phyloP scores from a whole-genome alignment of 2,797 vertebrate species.

The Podarcis siculus region DNA sequence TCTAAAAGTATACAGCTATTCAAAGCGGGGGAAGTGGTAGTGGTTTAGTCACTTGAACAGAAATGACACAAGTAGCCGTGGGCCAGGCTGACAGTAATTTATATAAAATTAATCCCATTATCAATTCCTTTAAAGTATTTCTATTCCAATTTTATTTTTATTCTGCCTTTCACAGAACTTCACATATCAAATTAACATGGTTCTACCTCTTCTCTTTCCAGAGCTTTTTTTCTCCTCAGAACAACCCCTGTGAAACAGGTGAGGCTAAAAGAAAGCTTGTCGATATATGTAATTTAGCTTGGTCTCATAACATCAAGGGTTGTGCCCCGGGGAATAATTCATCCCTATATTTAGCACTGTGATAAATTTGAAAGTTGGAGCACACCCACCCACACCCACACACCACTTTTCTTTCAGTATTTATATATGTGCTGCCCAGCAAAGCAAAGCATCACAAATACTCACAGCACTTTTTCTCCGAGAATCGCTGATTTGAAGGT shows the following conservation, averaged over 20 bases:
- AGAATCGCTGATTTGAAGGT: conserved; percentile 52
- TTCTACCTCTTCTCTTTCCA: no score
- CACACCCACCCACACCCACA: background rate
- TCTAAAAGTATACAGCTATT: background rate
- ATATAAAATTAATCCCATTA: background rate
- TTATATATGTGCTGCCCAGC: background rate
- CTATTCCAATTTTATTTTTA: background rate
- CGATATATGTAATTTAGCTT: background rate
- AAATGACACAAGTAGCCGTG: background rate
- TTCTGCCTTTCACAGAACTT: background rate
- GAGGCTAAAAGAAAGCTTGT: background rate
- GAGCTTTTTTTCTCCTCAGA: background rate
- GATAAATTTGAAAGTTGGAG: background rate
- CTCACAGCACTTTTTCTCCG: conserved; percentile 82
- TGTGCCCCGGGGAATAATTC: background rate
- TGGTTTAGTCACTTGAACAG: background rate
- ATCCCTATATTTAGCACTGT: background rate
- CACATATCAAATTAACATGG: no score
- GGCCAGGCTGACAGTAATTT: background rate
- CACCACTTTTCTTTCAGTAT: background rate
- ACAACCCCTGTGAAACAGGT: no score
- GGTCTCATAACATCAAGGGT: no score
- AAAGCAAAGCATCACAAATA: conserved; percentile 14
- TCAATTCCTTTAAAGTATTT: background rate
- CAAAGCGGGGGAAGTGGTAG: background rate